Evolutionary conservation across 1,140 invertebrate genomes (phyloP), one percentile per base, ranked within the genome.

Genomic region (Formica selysi): DNA sequence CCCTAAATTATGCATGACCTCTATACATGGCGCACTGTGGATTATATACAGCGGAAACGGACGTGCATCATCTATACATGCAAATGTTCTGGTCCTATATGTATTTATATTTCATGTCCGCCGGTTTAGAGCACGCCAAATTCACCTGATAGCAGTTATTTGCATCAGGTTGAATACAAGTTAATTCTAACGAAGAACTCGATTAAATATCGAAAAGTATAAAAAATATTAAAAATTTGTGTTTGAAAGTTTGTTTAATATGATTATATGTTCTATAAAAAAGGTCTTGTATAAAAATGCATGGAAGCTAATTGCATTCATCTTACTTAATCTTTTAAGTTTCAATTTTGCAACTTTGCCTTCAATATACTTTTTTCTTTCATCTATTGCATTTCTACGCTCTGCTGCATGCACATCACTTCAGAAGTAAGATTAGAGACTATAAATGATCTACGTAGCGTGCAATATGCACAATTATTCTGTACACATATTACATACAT

Each of bases 1-100:
- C 44, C 7, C 81, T 64, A 67, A 76, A 65, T 76, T 65, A 85
- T 85, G 61, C 81, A 85, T 78, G 71, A 51, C 26, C 44, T 51
- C 22, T 67, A 78, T 44, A 85, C 73, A 85, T 54, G 81, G 48
- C 73, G 44, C 61, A 64, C 16, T 64, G 13, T 51, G 16, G 11
- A 51, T 36, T 29, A 61, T 76, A 85, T 41, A 65, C 16, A 65
- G 32, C 44, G 61, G 59, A 85, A 78, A 76, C 48, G 71, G 73
- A 85, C 59, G n/a, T 85, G 61, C 26, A 32, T 78, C 44, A 78
- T 85, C 71, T 38, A 85, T 78, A 76, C 38, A 32, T 61, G 29
- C 22, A 48, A 74, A 83, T 36, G 68, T 61, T 8, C 38, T 44
- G 62, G 22, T 68, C 2, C 38, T 36, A 22, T 44, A 74, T 83